Base-by-base conservation (phyloP, 2,113 vertebrate species). In the Gasterosteus nipponicus region DNA sequence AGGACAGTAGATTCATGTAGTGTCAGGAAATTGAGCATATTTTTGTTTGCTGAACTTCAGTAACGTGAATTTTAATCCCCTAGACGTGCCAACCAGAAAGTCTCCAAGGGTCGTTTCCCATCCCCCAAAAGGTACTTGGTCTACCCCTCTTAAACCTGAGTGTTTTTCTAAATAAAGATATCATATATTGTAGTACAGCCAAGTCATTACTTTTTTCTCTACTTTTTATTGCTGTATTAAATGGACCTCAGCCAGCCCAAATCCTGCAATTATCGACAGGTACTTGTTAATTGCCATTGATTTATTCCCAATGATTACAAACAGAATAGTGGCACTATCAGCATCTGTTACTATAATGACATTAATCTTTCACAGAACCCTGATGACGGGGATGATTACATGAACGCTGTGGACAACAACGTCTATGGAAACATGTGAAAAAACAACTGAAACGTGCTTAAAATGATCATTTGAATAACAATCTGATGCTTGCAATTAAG, bases 71-170 rank as follows among this genome's bases (percentile, higher is more conserved):
- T 80, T 62, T 77, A 6, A 62, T 61, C 5, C 66, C 54, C 75
- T n/a, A 92, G 29, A 14, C 68, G 31, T 26, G 35, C n/a, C 2
- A 19, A 74, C 18, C 61, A 81, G 58, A 85, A 78, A 19, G 0
- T 54, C 46, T 66, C 62, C 10, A 93, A 93, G 38, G 75, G 85
- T 60, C 86, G 44, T 73, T 67, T 83, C 16, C 87, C 88, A 2
- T 89, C 90, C 29, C 90, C 88, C 14, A 88, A 91, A 73, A 89
- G 88, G 90, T 92, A 83, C 19, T 33, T 49, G 41, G 7, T 22
- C 42, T n/a, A 18, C 12, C 49, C 1, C 3, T 22, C 44, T 19
- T 54, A 15, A 70, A 46, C 46, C 5, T 39, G 7, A 56, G 7
- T 53, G 44, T 7, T n/a, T 46, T 5, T 9, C 44, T 42, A 41